Base-by-base conservation (phyloP, 2,888 invertebrate species). In the Lottia gigantea region DNA sequence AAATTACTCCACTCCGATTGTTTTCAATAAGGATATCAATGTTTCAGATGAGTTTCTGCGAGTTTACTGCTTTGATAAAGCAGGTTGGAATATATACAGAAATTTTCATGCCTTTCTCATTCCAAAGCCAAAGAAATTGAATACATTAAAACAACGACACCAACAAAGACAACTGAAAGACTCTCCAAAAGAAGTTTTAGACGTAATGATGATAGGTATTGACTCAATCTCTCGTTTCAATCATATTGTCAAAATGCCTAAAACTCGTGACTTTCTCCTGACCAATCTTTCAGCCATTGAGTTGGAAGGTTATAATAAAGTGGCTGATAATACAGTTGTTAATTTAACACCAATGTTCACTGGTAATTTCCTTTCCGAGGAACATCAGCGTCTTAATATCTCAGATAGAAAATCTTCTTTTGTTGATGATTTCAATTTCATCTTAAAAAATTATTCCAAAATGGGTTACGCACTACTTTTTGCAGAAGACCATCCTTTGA, bases 271-370 rank as follows among this genome's bases (percentile, higher is more conserved):
- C 3, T 92, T 90, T 78, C 89, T 95, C 67, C 90, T 91, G 71
- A 88, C 91, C 25, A 91, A 92, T 26, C 89, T 94, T 74, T 91
- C 91, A 26, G 92, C 93, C 47, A 91, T 94, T 67, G 95, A 95
- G 85, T 90, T 97, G 85, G 88, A 93, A 77, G 97, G 97, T 8
- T 96, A 95, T 88, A 96, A 94, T 85, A 97, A 97, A 91, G 94
- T 97, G 12, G 97, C 93, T 4, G 96, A 97, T 88, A 97, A 97
- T 87, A 96, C 96, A 0, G 96, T 94, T 86, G 72, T 78, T 12
- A 97, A 97, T 88, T 87, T 97, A 74, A 91, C 94, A 11, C 94
- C 97, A 0, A 91, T 95, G 74, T 89, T 96, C 12, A 92, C 74
- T 4, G 82, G 82, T 11, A 78, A 79, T 64, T 80, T 76, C 64